Evolutionary conservation across 2,797 vertebrate genomes (phyloP), one percentile per base, ranked within the genome.

Genomic region (Helicolenus hilgendorfi): DNA sequence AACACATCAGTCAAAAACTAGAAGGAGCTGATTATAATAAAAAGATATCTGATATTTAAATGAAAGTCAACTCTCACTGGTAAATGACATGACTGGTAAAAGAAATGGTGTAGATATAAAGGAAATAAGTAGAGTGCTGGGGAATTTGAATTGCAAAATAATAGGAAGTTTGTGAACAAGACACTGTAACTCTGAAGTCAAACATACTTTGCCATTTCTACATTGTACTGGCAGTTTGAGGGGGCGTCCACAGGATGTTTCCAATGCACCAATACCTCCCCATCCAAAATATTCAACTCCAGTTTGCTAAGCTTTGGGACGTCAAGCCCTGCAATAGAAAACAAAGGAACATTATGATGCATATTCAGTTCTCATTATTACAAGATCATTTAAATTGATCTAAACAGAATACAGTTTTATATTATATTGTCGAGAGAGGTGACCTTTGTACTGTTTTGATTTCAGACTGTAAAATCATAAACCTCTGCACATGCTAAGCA

Each of bases 161-260:
- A 55, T 20, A 29, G 55, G 69, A 87, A 11, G 11, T 76, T 18
- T 7, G 14, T 27, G 2, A 63, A 70, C 4, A 11, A 10, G 10
- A 45, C 2, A 20, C 2, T n/a, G 14, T 72, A 59, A 74, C 2
- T 63, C 18, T 20, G 13, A 20, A 13, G 11, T 24, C 18, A 69
- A 89, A 88, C 96, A 26, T 96, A 98, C 97, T 3, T 80, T 88
- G 0, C 14, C 62, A 95, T 77, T 80, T 96, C 8, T 3, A 98
- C 96, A 35, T 95, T 95, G 87, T 97, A 98, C 3, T 4, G 5
- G 29, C 10, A 26, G 26, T 89, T 4, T 41, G 41, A 3, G 0
- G 91, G 79, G 11, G 81, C 76, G 2, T 77, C 71, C 3, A 8
- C 3, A 0, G 96, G 93, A 49, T 18, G 31, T 11, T 81, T 62